A percentile compares a stretch with the other conserved stretches of the same genome.
phyloP scores from a whole-genome alignment of 2,888 invertebrate genomes.

The Mylabris sibirica region DNA sequence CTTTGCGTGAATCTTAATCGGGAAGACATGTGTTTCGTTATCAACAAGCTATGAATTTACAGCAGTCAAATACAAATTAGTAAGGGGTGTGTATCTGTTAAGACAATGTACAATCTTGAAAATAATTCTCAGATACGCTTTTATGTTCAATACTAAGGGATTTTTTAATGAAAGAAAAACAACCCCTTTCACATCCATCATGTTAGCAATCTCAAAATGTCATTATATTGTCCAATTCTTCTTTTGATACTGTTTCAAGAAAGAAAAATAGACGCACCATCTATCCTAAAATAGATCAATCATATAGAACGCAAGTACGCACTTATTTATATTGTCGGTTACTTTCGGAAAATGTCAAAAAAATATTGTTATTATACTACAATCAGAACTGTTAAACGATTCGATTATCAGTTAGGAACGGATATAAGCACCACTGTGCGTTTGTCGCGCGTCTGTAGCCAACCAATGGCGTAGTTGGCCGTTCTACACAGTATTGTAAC shows the following conservation, averaged over 20 bases:
- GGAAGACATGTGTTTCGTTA: constrained; percentile 29
- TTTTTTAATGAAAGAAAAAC: background rate
- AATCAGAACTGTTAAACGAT: no score
- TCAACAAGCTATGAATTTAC: constrained; percentile 9
- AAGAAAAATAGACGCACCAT: background rate
- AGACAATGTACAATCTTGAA: background rate
- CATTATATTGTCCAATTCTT: constrained; percentile 9
- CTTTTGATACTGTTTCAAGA: background rate
- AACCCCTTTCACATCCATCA: constrained; percentile 14
- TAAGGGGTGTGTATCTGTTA: no score
- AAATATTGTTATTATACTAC: background rate
- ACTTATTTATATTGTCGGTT: background rate
- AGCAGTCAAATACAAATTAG: background rate
- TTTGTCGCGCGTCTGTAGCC: no score
- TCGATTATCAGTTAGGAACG: no score
- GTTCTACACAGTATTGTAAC: no score
- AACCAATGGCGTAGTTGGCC: no score
- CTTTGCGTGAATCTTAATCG: constrained; percentile 26
- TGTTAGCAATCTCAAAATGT: constrained; percentile 11
- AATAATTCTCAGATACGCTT: background rate
- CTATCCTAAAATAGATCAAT: constrained; percentile 15
- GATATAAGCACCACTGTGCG: no score
- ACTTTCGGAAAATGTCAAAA: background rate
- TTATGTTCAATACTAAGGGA: no score
- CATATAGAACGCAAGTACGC: background rate